Conservation (phyloP, 2,113 vertebrate species). For the Sinocyclocheilus anshuiensis region DNA sequence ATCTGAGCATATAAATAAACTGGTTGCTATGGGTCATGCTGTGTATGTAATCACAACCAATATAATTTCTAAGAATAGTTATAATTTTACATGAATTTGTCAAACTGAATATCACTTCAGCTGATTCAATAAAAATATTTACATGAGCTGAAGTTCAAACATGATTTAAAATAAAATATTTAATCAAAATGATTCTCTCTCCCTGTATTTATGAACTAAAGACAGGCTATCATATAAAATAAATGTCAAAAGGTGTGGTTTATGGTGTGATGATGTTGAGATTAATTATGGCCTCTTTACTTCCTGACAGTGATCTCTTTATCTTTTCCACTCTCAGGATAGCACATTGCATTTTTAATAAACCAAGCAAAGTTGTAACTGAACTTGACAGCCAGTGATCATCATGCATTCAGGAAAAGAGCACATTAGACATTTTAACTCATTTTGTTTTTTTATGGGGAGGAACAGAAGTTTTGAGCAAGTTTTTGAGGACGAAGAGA, state of each 20-base stretch:
- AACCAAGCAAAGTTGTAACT: background rate
- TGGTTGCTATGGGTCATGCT: slow-evolving; percentile 8
- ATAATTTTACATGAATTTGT: background rate
- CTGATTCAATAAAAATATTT: background rate
- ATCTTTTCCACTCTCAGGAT: background rate
- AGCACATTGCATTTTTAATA: background rate
- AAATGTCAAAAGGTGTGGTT: slow-evolving; percentile 11
- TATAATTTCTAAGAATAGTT: background rate
- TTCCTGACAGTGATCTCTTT: slow-evolving; percentile 38
- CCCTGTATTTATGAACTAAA: slow-evolving; percentile 2
- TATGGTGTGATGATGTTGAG: slow-evolving; percentile 51
- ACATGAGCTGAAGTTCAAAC: background rate
- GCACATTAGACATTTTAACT: background rate
- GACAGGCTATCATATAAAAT: slow-evolving; percentile 13
- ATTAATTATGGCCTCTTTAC: slow-evolving; percentile 63
- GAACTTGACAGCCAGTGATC: background rate
- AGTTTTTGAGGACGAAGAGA: background rate
- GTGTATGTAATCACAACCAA: background rate
- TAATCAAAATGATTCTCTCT: background rate
- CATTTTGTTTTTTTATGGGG: background rate
- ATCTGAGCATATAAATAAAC: slow-evolving; percentile 31
- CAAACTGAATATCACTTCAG: background rate
- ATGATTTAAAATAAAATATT: background rate
- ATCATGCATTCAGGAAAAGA: background rate
- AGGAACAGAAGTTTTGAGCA: background rate